Percentiles rank a stretch among this genome's conserved stretches.
Conservation (phyloP, 2,113 vertebrate species). For the Protobothrops flavoviridis region DNA sequence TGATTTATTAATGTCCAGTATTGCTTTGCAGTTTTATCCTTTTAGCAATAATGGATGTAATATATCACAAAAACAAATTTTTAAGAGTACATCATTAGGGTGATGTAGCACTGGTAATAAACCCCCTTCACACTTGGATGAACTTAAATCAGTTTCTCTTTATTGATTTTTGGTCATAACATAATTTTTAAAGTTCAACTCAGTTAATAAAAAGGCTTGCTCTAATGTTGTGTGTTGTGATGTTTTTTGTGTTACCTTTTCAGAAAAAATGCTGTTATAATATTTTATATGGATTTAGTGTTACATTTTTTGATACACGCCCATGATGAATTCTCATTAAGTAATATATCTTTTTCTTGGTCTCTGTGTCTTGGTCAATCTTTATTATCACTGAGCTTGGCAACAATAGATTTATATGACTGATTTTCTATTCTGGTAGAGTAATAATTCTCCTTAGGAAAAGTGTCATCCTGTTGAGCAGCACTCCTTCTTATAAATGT, state of each 20-base stretch:
- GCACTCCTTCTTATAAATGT: not conserved
- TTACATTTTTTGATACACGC: conserved; percentile 31
- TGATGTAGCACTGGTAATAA: conserved; percentile 85
- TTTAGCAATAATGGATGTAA: conserved; percentile 85
- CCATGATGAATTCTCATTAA: conserved; percentile 41
- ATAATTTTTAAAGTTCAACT: conserved; percentile 88
- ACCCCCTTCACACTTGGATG: conserved; percentile 83
- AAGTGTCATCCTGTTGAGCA: not conserved
- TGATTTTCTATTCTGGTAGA: not conserved
- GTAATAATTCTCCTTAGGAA: not conserved
- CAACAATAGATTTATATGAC: conserved; percentile 32
- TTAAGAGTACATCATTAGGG: conserved; percentile 86
- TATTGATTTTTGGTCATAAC: conserved; percentile 88
- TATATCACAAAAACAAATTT: conserved; percentile 86
- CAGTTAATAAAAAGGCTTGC: conserved; percentile 85
- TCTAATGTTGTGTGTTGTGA: conserved; percentile 59
- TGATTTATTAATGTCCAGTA: conserved; percentile 82
- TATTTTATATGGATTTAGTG: conserved; percentile 40
- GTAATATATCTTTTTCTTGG: conserved; percentile 45
- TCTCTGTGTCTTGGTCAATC: conserved; percentile 38
- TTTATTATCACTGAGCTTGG: conserved; percentile 26
- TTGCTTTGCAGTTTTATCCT: conserved; percentile 83
- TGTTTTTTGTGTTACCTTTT: conserved; percentile 67
- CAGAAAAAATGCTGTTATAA: conserved; percentile 40
- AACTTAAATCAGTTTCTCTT: conserved; percentile 88